Evolutionary conservation across 1,140 invertebrate species (phyloP).

Genomic region (Hyles vespertilio): DNA sequence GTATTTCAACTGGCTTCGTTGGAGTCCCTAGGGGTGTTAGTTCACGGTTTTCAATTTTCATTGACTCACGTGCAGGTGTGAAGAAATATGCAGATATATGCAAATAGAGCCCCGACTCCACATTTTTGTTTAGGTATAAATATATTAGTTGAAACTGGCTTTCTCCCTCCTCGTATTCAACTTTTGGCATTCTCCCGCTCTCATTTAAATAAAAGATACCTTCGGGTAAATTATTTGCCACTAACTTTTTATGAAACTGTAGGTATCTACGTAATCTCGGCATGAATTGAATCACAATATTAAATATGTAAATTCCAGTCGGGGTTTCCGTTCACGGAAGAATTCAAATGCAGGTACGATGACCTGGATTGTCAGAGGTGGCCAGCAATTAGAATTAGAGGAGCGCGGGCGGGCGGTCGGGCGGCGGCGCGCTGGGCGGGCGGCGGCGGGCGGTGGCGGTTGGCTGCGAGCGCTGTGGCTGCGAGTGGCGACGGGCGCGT

Average conservation of each 20-base stretch:
- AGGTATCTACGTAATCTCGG: constrained; percentile 26
- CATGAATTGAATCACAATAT: constrained; percentile 39
- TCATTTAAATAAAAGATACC: constrained; percentile 29
- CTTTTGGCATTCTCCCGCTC: no score
- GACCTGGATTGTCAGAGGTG: constrained; percentile 59
- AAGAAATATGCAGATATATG: no score
- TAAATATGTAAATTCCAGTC: constrained; percentile 53
- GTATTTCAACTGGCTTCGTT: no score
- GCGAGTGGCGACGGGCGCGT: constrained; percentile 23
- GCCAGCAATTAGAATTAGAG: constrained; percentile 66
- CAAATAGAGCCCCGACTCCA: no score
- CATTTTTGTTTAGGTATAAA: no score
- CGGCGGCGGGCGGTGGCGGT: constrained; percentile 26
- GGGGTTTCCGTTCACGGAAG: constrained; percentile 38
- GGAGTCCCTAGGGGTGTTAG: no score
- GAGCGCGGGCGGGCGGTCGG: constrained; percentile 37
- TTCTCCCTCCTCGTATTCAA: no score
- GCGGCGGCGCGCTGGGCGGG: constrained; percentile 26
- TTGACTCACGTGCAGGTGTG: no score
- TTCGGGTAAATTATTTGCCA: constrained; percentile 27
- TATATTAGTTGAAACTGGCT: no score
- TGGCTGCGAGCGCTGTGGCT: constrained; percentile 26
- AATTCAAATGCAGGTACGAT: constrained; percentile 58
- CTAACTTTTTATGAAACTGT: constrained; percentile 42
- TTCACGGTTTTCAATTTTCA: no score